phyloP scores from a whole-genome alignment of 1,140 invertebrate genomes.

The Eupristina koningsbergeri region DNA sequence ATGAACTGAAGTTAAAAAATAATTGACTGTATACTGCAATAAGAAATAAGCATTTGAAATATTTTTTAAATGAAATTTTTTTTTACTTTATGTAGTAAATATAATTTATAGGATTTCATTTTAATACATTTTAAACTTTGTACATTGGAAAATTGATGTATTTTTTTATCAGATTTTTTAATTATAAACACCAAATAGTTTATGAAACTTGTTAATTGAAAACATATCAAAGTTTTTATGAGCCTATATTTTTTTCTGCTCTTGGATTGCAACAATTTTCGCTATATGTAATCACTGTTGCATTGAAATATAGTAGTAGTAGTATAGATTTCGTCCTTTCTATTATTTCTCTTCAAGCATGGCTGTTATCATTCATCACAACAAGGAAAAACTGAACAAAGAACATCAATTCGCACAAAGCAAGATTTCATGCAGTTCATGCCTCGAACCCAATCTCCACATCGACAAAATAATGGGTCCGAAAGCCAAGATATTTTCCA shows the following conservation, averaged over 20 bases:
- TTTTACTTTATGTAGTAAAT: no score
- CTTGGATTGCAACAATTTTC: background rate
- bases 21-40: no score
- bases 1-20: no score
- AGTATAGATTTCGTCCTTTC: background rate
- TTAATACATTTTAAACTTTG: no score
- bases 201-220: no score
- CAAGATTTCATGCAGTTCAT: background rate
- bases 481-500: slow-evolving; percentile 14
- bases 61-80: no score
- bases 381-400: slow-evolving; percentile 7
- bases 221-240: no score
- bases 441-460: background rate
- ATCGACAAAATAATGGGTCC: background rate
- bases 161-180: no score
- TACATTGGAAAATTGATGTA: no score
- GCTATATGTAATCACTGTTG: background rate
- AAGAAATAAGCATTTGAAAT: no score
- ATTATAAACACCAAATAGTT: no score
- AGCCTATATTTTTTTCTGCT: background rate
- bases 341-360: background rate
- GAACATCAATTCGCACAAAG: background rate
- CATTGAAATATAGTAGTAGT: background rate
- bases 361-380: background rate
- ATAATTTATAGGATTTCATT: no score